phyloP scores from a whole-genome alignment of 2,888 invertebrate species.

The Auanema sp. region DNA sequence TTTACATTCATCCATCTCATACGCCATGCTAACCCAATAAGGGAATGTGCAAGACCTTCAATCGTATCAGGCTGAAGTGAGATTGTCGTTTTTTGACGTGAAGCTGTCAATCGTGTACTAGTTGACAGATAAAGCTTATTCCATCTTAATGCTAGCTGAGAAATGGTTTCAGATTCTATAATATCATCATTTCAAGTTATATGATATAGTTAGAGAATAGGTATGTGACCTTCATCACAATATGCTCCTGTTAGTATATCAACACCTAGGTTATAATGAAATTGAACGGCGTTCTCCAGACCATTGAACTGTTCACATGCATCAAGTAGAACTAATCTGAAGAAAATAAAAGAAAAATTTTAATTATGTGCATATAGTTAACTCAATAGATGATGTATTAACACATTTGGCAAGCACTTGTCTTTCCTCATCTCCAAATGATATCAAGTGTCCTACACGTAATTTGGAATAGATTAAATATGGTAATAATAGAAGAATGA shows the following conservation, averaged over 20 bases:
- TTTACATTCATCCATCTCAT: too few relatives aligned
- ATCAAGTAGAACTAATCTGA: slow-evolving; percentile 34
- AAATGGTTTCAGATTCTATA: slow-evolving; percentile 33
- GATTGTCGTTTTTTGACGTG: too few relatives aligned
- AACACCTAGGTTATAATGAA: slow-evolving; percentile 33
- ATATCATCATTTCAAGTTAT: too few relatives aligned
- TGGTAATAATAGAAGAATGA: too few relatives aligned
- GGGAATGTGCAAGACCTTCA: background rate
- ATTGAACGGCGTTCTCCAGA: slow-evolving; percentile 38
- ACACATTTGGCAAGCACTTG: too few relatives aligned
- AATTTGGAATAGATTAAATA: too few relatives aligned
- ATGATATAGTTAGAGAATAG: background rate
- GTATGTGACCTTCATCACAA: slow-evolving; percentile 35
- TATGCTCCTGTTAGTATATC: slow-evolving; percentile 38
- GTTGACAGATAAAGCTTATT: background rate
- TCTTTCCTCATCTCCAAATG: too few relatives aligned
- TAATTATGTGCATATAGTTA: too few relatives aligned
- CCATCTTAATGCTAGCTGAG: background rate
- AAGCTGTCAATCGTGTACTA: too few relatives aligned
- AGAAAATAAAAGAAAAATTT: background rate
- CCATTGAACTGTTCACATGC: slow-evolving; percentile 46
- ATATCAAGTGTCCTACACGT: too few relatives aligned
- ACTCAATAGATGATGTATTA: too few relatives aligned
- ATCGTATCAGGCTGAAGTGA: background rate
- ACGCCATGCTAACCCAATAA: background rate